A percentile compares a stretch with the other conserved stretches of the same genome.
These are phyloP conservation scores for Hipposideros armiger DNA, from an alignment of 2,113 vertebrate species.

Conservation along the genomic window DNA sequence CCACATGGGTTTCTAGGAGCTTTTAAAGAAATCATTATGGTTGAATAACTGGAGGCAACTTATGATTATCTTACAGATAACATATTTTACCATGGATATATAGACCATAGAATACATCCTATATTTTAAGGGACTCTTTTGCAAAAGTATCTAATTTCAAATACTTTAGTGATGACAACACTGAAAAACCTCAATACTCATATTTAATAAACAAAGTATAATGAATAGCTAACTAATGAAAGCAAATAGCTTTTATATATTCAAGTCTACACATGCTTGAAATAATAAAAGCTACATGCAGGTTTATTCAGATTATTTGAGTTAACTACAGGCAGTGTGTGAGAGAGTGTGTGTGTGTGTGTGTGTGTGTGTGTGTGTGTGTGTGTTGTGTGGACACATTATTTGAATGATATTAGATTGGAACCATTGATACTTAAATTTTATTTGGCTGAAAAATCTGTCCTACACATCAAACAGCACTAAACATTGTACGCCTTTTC, in stretches of 20 bases:
- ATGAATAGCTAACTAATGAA: conserved; percentile 49
- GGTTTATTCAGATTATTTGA: conserved; percentile 74
- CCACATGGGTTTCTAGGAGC: conserved; percentile 35
- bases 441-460: background rate
- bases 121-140: background rate
- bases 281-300: conserved; percentile 65
- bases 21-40: conserved; percentile 54
- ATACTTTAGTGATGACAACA: conserved; percentile 59
- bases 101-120: background rate
- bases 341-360: background rate
- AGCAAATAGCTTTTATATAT: conserved; percentile 77
- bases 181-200: conserved; percentile 67
- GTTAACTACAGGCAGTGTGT: conserved; percentile 24
- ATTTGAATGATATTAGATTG: background rate
- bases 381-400: background rate
- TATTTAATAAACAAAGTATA: conserved; percentile 69
- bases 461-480: background rate
- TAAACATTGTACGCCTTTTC: background rate
- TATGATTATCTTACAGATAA: conserved; percentile 7
- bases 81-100: background rate
- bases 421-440: background rate
- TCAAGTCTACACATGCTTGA: conserved; percentile 50
- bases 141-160: conserved; percentile 70
- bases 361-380: background rate
- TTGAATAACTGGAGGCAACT: background rate